Percentiles rank a stretch among this genome's conserved stretches.
These are phyloP conservation scores for Ormia ochracea DNA, from an alignment of 2,888 invertebrate species.

Conservation along the genomic window DNA sequence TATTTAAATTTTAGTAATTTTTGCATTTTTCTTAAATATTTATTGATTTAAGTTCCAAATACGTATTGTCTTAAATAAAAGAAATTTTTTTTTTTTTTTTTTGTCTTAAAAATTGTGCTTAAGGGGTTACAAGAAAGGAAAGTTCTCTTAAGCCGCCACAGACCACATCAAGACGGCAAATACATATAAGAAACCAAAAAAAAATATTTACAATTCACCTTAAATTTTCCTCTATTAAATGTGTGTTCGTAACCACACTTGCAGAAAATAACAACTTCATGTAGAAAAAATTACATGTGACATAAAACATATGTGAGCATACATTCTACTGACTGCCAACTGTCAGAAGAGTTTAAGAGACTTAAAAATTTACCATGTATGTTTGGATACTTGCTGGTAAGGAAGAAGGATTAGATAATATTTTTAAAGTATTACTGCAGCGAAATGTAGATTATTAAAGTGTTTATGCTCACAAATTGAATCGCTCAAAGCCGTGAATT, in stretches of 20 bases:
- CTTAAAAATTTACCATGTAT: slow-evolving; percentile 6
- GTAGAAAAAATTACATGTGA: not conserved
- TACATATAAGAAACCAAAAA: not conserved
- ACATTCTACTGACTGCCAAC: not conserved
- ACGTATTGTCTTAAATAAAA: too few species aligned
- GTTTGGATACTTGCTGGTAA: slow-evolving; percentile 39
- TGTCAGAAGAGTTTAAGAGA: slow-evolving; percentile 18
- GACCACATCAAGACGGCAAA: slow-evolving; percentile 34
- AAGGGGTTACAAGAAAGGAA: not conserved
- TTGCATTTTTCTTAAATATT: too few species aligned
- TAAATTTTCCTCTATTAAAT: not conserved
- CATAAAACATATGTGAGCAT: slow-evolving; percentile 30
- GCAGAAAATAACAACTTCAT: too few species aligned
- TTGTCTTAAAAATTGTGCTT: not conserved
- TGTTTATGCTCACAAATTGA: not conserved
- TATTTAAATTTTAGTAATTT: too few species aligned
- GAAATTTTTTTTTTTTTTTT: too few species aligned
- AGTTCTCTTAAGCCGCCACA: slow-evolving; percentile 8
- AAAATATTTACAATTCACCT: not conserved
- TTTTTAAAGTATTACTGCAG: slow-evolving; percentile 3
- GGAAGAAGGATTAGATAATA: not conserved
- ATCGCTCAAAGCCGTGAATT: not conserved
- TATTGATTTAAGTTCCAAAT: too few species aligned
- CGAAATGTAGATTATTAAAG: not conserved
- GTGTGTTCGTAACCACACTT: not conserved